Conservation (phyloP, 2,797 vertebrate species). For the Oryzias dopingdopingensis region DNA sequence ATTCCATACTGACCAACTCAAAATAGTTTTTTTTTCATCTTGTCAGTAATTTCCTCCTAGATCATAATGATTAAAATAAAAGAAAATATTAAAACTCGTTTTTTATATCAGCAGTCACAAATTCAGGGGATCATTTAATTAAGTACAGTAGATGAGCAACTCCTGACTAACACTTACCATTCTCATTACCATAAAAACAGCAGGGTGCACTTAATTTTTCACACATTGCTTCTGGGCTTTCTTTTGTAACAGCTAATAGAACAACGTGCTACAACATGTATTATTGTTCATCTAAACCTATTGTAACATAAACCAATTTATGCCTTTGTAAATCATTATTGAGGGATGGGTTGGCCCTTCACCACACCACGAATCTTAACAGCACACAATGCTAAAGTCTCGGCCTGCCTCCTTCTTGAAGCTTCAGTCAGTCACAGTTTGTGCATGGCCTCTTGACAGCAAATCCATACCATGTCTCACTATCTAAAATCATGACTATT, state of each 20-base stretch:
- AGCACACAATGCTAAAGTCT: conserved; percentile 75
- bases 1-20: too few relatives aligned
- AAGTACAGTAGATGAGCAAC: too few relatives aligned
- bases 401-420: conserved; percentile 67
- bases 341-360: too few relatives aligned
- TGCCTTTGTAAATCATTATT: neutral
- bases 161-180: too few relatives aligned
- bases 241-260: conserved; percentile 1
- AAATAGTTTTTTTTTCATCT: too few relatives aligned
- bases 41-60: too few relatives aligned
- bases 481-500: conserved; percentile 78
- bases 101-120: too few relatives aligned
- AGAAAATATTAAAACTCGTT: too few relatives aligned
- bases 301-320: neutral
- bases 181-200: neutral
- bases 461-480: conserved; percentile 82
- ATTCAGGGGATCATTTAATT: too few relatives aligned
- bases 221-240: neutral
- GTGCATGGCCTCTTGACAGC: conserved; percentile 75
- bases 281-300: neutral
- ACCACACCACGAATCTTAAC: too few relatives aligned
- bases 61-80: too few relatives aligned
- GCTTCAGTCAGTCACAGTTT: conserved; percentile 76
- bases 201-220: neutral
- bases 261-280: neutral